Evolutionary conservation across 2,797 vertebrate genomes (phyloP).

Genomic region (Halcyon chelicuti): DNA sequence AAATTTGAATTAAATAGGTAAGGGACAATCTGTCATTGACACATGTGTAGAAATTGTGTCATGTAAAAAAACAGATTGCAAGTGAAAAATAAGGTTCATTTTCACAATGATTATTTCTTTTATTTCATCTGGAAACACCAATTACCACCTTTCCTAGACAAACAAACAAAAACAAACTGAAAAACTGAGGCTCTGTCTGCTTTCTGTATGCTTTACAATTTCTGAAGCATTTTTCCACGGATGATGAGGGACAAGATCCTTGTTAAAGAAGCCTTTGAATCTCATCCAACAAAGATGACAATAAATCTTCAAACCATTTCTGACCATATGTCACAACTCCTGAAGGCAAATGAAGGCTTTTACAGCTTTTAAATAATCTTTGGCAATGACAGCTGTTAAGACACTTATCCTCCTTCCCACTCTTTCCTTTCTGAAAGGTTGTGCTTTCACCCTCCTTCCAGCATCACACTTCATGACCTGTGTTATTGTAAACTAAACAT

Average conservation of each 20-base stretch:
- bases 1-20: not conserved
- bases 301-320: slow-evolving; percentile 88
- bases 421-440: not conserved
- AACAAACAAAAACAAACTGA: not conserved
- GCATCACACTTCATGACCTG: not conserved
- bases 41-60: not conserved
- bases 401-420: slow-evolving; percentile 31
- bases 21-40: not conserved
- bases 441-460: slow-evolving; percentile 29
- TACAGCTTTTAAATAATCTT: slow-evolving; percentile 85
- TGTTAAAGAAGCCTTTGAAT: slow-evolving; percentile 79
- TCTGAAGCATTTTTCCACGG: slow-evolving; percentile 81
- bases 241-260: slow-evolving; percentile 78
- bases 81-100: not conserved
- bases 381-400: slow-evolving; percentile 76
- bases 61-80: not conserved
- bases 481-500: not conserved
- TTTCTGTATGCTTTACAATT: slow-evolving; percentile 58
- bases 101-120: slow-evolving; percentile 17
- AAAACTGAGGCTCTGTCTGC: not conserved
- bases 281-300: slow-evolving; percentile 81
- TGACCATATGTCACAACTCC: slow-evolving; percentile 89
- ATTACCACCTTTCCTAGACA: not conserved
- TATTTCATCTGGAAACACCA: not conserved
- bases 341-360: slow-evolving; percentile 81